Evolutionary conservation across 2,113 vertebrate genomes (phyloP).

Genomic region (Furnarius figulus): DNA sequence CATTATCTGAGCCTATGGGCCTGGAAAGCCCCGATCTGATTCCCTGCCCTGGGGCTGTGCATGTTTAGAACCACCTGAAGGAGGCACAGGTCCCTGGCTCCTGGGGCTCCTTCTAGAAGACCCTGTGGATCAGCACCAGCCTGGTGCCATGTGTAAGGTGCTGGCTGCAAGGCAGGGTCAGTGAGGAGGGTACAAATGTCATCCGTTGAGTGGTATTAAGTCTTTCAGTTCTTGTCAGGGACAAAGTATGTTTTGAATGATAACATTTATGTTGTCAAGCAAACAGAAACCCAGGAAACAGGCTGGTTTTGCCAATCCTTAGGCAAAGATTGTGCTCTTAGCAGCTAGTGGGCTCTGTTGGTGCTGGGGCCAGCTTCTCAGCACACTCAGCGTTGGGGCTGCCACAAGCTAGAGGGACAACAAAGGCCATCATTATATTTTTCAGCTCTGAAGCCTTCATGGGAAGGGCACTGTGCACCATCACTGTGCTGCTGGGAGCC

Average conservation of each 20-base stretch:
- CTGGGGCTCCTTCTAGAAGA: neutral
- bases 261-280: neutral
- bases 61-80: neutral
- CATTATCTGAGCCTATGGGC: neutral
- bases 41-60: neutral
- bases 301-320: neutral
- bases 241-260: neutral
- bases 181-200: neutral
- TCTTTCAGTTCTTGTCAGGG: neutral
- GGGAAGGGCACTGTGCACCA: neutral
- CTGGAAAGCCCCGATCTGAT: neutral
- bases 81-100: neutral
- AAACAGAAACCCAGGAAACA: neutral
- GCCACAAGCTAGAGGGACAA: neutral
- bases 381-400: neutral
- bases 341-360: neutral
- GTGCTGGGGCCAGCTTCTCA: neutral
- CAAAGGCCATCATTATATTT: neutral
- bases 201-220: neutral
- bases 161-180: neutral
- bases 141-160: accelerated
- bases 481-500: neutral
- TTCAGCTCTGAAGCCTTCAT: neutral
- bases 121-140: neutral
- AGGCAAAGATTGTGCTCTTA: neutral